These are phyloP conservation scores for Tauraco erythrolophus DNA, from an alignment of 2,113 vertebrate species.

Conservation along the genomic window DNA sequence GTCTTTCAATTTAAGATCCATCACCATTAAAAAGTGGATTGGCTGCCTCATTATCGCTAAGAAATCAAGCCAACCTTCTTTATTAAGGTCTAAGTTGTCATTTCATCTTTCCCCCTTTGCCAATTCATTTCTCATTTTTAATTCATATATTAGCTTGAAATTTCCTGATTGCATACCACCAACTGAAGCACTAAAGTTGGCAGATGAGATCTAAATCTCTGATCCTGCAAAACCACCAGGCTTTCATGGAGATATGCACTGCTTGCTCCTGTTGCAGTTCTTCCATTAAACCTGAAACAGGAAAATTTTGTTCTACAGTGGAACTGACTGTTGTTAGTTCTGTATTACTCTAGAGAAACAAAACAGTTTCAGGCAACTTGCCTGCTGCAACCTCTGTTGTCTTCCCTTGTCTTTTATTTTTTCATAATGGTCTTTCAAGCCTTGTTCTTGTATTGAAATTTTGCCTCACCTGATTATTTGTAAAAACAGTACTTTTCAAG, in stretches of 20 bases:
- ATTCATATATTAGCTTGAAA: neutral
- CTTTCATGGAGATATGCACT: neutral
- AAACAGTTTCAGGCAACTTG: neutral
- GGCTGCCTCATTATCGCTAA: neutral
- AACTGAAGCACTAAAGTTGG: neutral
- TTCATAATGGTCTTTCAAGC: neutral
- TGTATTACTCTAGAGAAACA: neutral
- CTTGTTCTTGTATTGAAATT: neutral
- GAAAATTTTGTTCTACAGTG: neutral
- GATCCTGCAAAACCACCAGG: neutral
- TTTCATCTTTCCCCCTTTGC: neutral
- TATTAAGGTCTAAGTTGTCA: neutral
- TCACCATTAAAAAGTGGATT: neutral
- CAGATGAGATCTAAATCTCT: neutral
- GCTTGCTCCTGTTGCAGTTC: neutral
- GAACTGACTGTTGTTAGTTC: neutral
- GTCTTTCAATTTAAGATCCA: neutral
- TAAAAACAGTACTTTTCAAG: neutral
- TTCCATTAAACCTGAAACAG: neutral
- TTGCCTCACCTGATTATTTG: neutral
- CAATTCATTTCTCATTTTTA: neutral
- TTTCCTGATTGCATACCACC: neutral
- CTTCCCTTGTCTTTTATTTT: neutral
- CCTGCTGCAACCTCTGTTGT: neutral
- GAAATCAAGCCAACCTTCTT: neutral